A percentile compares a stretch with the other conserved stretches of the same genome.
Conservation (phyloP, 2,797 vertebrate genomes). For the Pterois miles region DNA sequence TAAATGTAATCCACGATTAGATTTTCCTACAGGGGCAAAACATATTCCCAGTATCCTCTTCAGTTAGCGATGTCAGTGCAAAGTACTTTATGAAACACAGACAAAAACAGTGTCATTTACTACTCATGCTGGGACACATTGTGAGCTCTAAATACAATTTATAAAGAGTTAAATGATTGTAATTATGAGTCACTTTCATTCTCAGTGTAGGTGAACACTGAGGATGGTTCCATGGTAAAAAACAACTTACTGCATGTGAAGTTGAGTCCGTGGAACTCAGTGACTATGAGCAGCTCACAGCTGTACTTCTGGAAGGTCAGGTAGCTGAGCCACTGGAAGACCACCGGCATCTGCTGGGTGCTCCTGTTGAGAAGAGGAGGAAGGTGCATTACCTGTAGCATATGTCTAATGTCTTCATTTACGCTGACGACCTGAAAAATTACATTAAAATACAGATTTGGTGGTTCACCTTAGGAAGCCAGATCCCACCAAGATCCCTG, state of each 20-base stretch:
- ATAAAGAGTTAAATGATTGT: neutral
- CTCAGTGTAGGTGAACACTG: neutral
- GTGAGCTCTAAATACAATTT: neutral
- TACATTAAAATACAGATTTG: neutral
- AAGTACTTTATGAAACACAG: neutral
- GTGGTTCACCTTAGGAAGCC: slow-evolving; percentile 90
- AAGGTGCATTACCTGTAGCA: neutral
- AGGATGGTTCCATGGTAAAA: neutral
- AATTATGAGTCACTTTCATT: neutral
- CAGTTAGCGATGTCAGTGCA: neutral
- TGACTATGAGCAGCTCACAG: slow-evolving; percentile 93
- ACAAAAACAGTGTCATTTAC: neutral
- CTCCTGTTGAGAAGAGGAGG: slow-evolving; percentile 77
- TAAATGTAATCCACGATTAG: neutral
- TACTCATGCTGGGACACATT: neutral
- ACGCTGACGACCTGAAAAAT: neutral
- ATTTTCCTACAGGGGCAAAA: neutral
- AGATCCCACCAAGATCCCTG: slow-evolving; percentile 90
- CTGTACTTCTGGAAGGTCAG: slow-evolving; percentile 96
- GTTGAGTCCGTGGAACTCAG: slow-evolving; percentile 90
- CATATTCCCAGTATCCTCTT: neutral
- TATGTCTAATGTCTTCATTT: neutral
- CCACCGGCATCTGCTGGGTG: slow-evolving; percentile 88
- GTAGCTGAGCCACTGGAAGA: slow-evolving; percentile 92
- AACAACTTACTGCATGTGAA: slow-evolving; percentile 93